Base-by-base conservation (phyloP, 2,797 vertebrate species). In the Coccyzus lansbergi region DNA sequence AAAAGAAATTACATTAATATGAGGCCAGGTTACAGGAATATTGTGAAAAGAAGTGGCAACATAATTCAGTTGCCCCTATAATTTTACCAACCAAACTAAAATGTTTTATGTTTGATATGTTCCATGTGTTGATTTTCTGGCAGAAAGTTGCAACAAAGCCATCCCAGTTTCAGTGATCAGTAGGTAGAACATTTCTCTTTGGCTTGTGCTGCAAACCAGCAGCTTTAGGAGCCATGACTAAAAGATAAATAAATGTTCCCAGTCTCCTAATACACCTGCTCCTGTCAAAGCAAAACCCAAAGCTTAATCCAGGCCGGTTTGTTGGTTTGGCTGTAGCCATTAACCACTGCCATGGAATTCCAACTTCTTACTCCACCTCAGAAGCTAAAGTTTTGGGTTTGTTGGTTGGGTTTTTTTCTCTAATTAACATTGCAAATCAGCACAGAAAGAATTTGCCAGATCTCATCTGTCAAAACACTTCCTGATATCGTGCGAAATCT, bases 401-500 rank as follows among this genome's bases (percentile, higher is more conserved):
- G 4, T 28, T 76, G 15, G 28, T 34, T 53, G 33, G 60, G 7
- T 59, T 33, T 51, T 5, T 2, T 42, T 4, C 53, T 63, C 62
- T 44, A 62, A 94, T 95, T 94, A 94, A 76, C 88, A 90, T 76
- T 94, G 80, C 90, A 95, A 94, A 94, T 90, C 59, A 82, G 67
- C 0, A 0, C 42, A 82, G 87, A 86, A 81, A 70, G 82, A 83
- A 81, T 78, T 88, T 86, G 80, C 88, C 94, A 95, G 93, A 92
- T 94, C 90, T 92, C 70, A 79, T 84, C 92, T 92, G 90, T 94
- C 94, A 95, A 95, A 95, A 93, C 92, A 93, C 90, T 94, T 95
- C 58, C 18, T 46, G 77, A 28, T 90, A 76, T 51, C 0, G 5
- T 79, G 83, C 4, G 51, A 95, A 90, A 86, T 82, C 58, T 34